Conservation (phyloP, 35 echinoderm and acorn worm species). For the Diadema setosum region DNA sequence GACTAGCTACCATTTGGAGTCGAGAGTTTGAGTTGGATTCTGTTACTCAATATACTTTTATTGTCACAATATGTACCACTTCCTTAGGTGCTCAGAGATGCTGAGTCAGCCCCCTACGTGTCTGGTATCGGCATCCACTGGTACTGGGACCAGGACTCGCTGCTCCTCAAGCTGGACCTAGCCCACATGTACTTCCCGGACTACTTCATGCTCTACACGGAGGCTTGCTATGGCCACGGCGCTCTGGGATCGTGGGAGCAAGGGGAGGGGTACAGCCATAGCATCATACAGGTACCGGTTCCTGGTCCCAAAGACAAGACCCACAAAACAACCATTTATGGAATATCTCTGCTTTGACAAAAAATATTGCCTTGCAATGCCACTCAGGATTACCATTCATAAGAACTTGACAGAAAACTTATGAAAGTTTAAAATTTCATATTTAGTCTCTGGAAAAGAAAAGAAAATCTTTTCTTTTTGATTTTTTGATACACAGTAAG, state of each 20-base stretch:
- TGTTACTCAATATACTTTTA: no score
- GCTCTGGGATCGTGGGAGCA: slow-evolving; percentile 52
- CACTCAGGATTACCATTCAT: no score
- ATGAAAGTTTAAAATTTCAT: neutral
- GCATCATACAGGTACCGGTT: slow-evolving; percentile 69
- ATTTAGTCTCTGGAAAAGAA: no score
- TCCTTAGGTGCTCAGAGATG: slow-evolving; percentile 62
- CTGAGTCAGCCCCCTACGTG: slow-evolving; percentile 53
- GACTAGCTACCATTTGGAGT: no score
- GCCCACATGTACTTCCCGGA: slow-evolving; percentile 66
- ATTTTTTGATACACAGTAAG: slow-evolving; percentile 21
- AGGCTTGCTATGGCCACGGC: slow-evolving; percentile 33
- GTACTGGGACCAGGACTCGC: slow-evolving; percentile 53
- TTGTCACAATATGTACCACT: no score
- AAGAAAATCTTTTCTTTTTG: no score
- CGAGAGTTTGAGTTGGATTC: no score
- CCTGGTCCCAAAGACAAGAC: no score
- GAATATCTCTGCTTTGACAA: no score
- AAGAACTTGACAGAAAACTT: no score
- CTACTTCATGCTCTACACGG: slow-evolving; percentile 65
- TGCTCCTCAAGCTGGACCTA: slow-evolving; percentile 25
- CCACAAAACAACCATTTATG: no score
- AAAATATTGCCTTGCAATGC: no score
- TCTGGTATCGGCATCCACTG: slow-evolving; percentile 82
- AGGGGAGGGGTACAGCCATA: slow-evolving; percentile 62